phyloP scores from a whole-genome alignment of 2,797 vertebrate species.

The Rhinogobio ventralis region DNA sequence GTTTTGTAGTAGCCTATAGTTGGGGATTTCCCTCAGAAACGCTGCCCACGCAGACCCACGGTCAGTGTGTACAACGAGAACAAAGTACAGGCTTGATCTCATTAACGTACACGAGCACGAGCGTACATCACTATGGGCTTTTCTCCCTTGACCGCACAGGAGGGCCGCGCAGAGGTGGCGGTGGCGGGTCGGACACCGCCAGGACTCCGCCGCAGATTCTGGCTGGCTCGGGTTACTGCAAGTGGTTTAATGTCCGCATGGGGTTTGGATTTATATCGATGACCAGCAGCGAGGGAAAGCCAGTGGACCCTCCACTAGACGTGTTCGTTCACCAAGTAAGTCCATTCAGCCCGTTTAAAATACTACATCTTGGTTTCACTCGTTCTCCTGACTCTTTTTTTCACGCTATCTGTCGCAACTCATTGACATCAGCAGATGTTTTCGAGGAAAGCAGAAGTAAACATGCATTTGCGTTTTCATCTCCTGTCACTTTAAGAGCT shows the following conservation, averaged over 20 bases:
- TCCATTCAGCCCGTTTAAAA: not conserved
- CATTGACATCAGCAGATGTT: slow-evolving; percentile 45
- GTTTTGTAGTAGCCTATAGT: slow-evolving; percentile 12
- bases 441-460: slow-evolving; percentile 21
- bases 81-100: slow-evolving; percentile 11
- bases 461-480: slow-evolving; percentile 34
- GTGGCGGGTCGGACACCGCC: slow-evolving; percentile 89
- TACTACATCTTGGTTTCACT: not conserved
- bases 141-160: slow-evolving; percentile 78
- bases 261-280: slow-evolving; percentile 99
- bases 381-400: slow-evolving; percentile 3
- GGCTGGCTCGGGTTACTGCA: slow-evolving; percentile 94
- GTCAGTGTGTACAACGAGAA: not conserved
- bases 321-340: slow-evolving; percentile 99
- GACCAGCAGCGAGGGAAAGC: slow-evolving; percentile 91
- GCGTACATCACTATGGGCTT: slow-evolving; percentile 21
- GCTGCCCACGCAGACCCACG: not conserved
- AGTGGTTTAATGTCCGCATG: slow-evolving; percentile 99
- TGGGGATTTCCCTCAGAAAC: slow-evolving; percentile 36
- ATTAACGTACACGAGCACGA: not conserved
- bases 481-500: slow-evolving; percentile 43
- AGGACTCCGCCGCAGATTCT: slow-evolving; percentile 88
- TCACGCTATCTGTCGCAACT: slow-evolving; percentile 42
- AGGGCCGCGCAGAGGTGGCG: slow-evolving; percentile 93
- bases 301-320: slow-evolving; percentile 92